Evolutionary conservation across 2,888 invertebrate genomes (phyloP).

Genomic region (Rapana venosa): DNA sequence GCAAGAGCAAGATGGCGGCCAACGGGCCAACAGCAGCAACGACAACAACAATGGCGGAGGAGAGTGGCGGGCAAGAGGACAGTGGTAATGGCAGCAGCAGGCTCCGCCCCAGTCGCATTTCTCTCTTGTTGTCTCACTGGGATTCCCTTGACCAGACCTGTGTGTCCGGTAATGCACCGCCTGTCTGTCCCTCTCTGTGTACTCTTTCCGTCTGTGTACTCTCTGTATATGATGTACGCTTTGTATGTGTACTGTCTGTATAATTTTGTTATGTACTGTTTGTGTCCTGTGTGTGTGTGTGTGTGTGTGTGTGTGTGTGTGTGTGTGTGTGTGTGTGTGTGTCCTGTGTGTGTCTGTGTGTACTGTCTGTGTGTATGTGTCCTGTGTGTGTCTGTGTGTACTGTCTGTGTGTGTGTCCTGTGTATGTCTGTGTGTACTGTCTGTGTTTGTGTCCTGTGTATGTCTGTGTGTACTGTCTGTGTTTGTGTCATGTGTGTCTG

Average conservation of each 20-base stretch:
- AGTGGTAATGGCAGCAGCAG: neutral
- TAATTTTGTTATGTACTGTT: too few species aligned
- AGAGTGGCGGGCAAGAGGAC: neutral
- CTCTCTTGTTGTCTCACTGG: conserved; percentile 67
- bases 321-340: conserved; percentile 7
- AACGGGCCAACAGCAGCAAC: too few species aligned
- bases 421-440: neutral
- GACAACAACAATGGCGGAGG: neutral
- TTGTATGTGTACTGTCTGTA: too few species aligned
- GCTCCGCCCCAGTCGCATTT: conserved; percentile 45
- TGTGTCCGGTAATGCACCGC: conserved; percentile 38
- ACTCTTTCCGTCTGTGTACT: neutral
- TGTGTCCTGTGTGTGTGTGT: neutral
- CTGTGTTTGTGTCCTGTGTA: conserved; percentile 5
- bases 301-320: neutral
- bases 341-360: neutral
- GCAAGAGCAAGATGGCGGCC: conserved; percentile 3
- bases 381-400: neutral
- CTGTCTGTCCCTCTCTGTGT: neutral
- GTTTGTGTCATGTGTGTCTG: neutral
- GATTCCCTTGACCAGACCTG: conserved; percentile 60
- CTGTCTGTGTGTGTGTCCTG: neutral
- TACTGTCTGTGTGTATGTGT: neutral
- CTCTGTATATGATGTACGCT: too few species aligned
- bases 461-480: neutral